Conservation (phyloP, 2,797 vertebrate genomes). For the Mus spretus region DNA sequence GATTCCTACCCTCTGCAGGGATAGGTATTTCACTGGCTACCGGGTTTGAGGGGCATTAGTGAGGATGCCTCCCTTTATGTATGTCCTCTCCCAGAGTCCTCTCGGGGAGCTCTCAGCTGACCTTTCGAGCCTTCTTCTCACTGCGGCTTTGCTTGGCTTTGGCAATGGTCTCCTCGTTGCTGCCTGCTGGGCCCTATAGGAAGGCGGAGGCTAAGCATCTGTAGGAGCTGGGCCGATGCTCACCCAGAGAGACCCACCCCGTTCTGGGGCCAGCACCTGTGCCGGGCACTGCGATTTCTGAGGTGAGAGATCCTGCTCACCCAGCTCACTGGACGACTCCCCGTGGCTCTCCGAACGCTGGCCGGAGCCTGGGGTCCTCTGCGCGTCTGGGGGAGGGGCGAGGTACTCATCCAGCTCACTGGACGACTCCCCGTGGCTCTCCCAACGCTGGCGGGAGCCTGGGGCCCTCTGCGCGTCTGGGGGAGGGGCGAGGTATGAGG, state of each 20-base stretch:
- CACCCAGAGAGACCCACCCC: not conserved
- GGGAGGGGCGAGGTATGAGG: not conserved
- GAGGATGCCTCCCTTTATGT: not conserved
- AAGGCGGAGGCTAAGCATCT: not conserved
- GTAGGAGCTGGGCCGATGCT: rapidly evolving
- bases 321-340: conserved; percentile 93
- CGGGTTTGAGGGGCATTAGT: not conserved
- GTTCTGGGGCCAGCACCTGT: conserved; percentile 87
- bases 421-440: conserved; percentile 93
- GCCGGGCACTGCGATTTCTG: conserved; percentile 87
- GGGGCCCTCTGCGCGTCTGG: conserved; percentile 43
- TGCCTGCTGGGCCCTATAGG: conserved; percentile 89
- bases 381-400: conserved; percentile 13
- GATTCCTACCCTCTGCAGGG: not conserved
- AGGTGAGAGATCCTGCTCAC: conserved; percentile 90
- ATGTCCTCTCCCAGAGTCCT: not conserved
- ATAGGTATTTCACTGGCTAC: not conserved
- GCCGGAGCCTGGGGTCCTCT: conserved; percentile 89
- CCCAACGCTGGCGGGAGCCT: conserved; percentile 94
- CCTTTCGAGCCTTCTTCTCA: conserved; percentile 99
- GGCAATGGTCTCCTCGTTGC: conserved; percentile 93
- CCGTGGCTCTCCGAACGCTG: conserved; percentile 95
- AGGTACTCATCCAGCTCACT: conserved; percentile 92
- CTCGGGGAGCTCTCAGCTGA: conserved; percentile 79
- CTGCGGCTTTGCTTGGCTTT: conserved; percentile 98